A percentile compares a stretch with the other conserved stretches of the same genome.
Evolutionary conservation across 2,888 invertebrate genomes (phyloP).

Genomic region (Temnothorax unifasciatus): DNA sequence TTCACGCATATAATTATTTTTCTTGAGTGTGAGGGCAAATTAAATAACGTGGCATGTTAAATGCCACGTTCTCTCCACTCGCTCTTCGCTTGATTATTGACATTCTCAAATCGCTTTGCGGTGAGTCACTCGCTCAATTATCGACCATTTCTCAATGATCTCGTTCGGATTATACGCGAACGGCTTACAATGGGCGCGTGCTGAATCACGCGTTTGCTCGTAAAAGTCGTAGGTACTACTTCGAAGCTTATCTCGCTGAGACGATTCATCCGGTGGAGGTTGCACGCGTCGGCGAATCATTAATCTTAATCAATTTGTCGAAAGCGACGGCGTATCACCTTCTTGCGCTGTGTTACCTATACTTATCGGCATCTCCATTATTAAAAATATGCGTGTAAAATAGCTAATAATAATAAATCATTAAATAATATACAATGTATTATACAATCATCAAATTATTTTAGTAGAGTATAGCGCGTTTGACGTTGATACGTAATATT

Average conservation of each 20-base stretch:
- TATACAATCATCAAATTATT: background rate
- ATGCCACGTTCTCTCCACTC: background rate
- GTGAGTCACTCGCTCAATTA: slow-evolving; percentile 50
- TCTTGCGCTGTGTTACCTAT: background rate
- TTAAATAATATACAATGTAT: background rate
- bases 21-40: background rate
- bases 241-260: slow-evolving; percentile 12
- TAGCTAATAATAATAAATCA: background rate
- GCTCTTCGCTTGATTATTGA: slow-evolving; percentile 8
- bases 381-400: background rate
- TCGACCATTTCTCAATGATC: slow-evolving; percentile 34
- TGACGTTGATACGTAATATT: background rate
- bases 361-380: background rate
- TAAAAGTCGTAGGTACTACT: slow-evolving; percentile 30
- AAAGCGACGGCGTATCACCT: slow-evolving; percentile 8
- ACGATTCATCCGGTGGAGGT: slow-evolving; percentile 25
- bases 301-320: slow-evolving; percentile 56
- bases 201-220: slow-evolving; percentile 44
- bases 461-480: background rate
- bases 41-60: slow-evolving; percentile 12
- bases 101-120: slow-evolving; percentile 33
- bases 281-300: slow-evolving; percentile 43
- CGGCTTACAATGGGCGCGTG: slow-evolving; percentile 2
- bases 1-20: slow-evolving; percentile 28
- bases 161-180: slow-evolving; percentile 27